Evolutionary conservation across 2,797 vertebrate genomes (phyloP), one percentile per base, ranked within the genome.

Genomic region (Emydoidea blandingii): DNA sequence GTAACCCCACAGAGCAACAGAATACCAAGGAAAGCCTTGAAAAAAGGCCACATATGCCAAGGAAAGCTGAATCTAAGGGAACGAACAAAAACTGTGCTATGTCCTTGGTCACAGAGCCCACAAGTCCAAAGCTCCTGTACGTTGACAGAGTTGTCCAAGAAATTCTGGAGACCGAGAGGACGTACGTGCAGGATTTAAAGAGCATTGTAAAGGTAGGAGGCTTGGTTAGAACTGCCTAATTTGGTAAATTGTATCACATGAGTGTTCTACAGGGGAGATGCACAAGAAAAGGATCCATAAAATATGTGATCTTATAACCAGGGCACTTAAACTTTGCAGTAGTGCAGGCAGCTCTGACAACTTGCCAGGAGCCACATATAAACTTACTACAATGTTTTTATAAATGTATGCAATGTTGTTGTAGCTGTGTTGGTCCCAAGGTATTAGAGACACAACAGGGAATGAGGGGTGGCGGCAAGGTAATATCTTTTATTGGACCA

Each of bases 141-240:
- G 99, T 99, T 94, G 99, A 99, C 96, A 97, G 99, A 97, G 99
- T 99, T 0, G 99, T 99, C 90, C 99, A 99, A 97, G 99, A 99
- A 98, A 99, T 99, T 86, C 98, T 99, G 93, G 99, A 99, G 97
- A 99, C 99, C 0, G 99, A 99, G 96, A 99, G 98, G 97, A 99
- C 99, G 49, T 99, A 99, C 0, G 99, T 99, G 81, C 99, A 99
- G 92, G 99, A 99, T 95, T 98, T 99, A 54, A 98, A 98, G 95
- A 99, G 99, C 98, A 99, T 99, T 68, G 99, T 99, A 12, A 98
- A 99, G 99, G 99, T 99, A 98, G 98, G 98, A 47, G 44, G 1
- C 47, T 62, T 52, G 49, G 16, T 89, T 89, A 86, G 47, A 41
- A 53, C 56, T 5, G 4, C 41, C 53, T 86, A 76, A 89, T 11